Conservation (phyloP, 1,140 invertebrate genomes). For the Bacillus rossius region DNA sequence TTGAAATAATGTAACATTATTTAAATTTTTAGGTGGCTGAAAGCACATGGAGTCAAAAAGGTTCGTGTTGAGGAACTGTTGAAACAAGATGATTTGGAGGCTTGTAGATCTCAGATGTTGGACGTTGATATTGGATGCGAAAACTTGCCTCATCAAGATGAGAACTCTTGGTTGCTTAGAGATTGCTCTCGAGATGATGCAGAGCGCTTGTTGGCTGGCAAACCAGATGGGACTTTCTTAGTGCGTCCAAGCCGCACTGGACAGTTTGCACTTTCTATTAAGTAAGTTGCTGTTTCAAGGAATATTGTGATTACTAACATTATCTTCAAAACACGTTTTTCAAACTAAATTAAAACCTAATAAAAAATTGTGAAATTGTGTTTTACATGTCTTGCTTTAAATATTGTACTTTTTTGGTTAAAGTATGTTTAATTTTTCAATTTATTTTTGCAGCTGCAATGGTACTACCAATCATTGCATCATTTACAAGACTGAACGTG, state of each 20-base stretch:
- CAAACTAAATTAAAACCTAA: too few relatives aligned
- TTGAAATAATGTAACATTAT: too few relatives aligned
- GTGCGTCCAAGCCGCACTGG: constrained; percentile 73
- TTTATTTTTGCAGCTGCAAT: constrained; percentile 59
- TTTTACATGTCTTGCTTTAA: too few relatives aligned
- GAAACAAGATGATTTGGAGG: neutral
- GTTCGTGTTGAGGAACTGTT: neutral
- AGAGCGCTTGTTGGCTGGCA: constrained; percentile 61
- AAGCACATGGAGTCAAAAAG: neutral
- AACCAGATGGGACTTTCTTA: constrained; percentile 86
- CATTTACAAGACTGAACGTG: constrained; percentile 78
- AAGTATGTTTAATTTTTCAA: constrained; percentile 19
- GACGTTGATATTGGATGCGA: constrained; percentile 10
- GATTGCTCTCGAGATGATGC: constrained; percentile 72
- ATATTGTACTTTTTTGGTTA: too few relatives aligned
- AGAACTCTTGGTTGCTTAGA: constrained; percentile 64
- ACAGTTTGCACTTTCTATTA: constrained; percentile 85
- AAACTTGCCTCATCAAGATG: constrained; percentile 54
- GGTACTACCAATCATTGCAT: constrained; percentile 88
- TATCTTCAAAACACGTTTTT: too few relatives aligned
- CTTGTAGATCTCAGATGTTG: neutral
- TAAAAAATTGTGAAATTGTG: too few relatives aligned
- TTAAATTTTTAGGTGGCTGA: constrained; percentile 1
- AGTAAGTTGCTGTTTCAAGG: too few relatives aligned
- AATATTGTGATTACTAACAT: too few relatives aligned